Conservation (phyloP, 2,888 invertebrate genomes). For the Branchellion lobata region DNA sequence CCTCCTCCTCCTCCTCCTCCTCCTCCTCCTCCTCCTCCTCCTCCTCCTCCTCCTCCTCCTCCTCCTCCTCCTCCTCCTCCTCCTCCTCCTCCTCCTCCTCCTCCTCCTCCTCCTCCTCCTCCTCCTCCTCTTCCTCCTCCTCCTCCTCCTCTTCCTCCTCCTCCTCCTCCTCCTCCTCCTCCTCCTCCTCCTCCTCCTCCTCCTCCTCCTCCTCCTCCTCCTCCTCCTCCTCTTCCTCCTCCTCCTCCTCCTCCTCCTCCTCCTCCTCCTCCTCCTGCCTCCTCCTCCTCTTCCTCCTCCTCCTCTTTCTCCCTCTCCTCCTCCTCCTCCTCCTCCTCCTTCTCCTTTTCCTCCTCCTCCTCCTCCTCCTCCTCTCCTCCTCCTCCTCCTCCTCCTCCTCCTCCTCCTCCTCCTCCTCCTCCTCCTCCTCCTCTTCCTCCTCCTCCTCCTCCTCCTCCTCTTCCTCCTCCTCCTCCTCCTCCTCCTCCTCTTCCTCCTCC, state of each 20-base stretch:
- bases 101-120: not conserved
- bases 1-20: not conserved
- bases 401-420: not conserved
- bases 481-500: not conserved
- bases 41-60: not conserved
- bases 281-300: slow-evolving; percentile 2
- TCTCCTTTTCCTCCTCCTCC: not conserved
- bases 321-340: not conserved
- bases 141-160: not conserved
- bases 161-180: not conserved
- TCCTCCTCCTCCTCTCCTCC: not conserved
- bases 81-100: not conserved
- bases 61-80: not conserved
- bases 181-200: not conserved
- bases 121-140: not conserved
- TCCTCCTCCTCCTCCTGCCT: no score
- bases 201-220: not conserved
- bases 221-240: no score
- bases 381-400: not conserved
- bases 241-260: not conserved
- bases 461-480: not conserved
- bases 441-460: not conserved
- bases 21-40: not conserved
- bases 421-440: not conserved
- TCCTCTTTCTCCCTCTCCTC: slow-evolving; percentile 1